These are phyloP conservation scores for Enteromius anoplus DNA, from an alignment of 2,797 vertebrate species.

Conservation along the genomic window DNA sequence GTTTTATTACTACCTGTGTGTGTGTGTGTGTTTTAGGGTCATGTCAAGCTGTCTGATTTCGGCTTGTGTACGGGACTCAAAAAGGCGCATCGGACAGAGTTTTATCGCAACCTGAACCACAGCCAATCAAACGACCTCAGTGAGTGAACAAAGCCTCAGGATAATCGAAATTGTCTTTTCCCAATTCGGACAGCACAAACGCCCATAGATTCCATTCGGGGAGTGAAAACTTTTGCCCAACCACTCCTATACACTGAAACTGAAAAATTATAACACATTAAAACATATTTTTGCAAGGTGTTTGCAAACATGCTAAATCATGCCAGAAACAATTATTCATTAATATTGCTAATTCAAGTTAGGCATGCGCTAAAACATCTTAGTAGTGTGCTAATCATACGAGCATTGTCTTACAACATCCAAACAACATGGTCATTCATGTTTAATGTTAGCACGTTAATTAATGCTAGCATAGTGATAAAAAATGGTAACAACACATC, in stretches of 20 bases:
- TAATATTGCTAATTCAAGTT: background rate
- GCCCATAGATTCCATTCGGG: background rate
- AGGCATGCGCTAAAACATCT: background rate
- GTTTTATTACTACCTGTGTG: conserved; percentile 12
- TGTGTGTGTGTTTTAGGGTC: conserved; percentile 64
- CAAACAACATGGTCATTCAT: background rate
- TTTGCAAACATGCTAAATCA: background rate
- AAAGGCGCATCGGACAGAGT: conserved; percentile 88
- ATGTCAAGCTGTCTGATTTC: conserved; percentile 89
- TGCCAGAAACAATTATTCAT: too few relatives aligned
- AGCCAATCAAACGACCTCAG: conserved; percentile 87
- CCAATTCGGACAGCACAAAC: background rate
- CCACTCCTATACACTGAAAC: background rate
- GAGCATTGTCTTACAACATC: background rate
- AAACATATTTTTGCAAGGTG: background rate
- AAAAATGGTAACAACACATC: too few relatives aligned
- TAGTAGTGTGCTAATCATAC: background rate
- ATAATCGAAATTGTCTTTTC: background rate
- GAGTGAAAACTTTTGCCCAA: background rate
- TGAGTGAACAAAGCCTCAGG: conserved; percentile 66
- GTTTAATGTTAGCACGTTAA: too few relatives aligned
- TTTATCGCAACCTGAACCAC: conserved; percentile 87
- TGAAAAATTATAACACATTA: background rate
- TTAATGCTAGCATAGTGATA: too few relatives aligned
- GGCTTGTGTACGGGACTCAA: conserved; percentile 88